Conservation (phyloP, 2,113 vertebrate genomes). For the Percina caprodes region DNA sequence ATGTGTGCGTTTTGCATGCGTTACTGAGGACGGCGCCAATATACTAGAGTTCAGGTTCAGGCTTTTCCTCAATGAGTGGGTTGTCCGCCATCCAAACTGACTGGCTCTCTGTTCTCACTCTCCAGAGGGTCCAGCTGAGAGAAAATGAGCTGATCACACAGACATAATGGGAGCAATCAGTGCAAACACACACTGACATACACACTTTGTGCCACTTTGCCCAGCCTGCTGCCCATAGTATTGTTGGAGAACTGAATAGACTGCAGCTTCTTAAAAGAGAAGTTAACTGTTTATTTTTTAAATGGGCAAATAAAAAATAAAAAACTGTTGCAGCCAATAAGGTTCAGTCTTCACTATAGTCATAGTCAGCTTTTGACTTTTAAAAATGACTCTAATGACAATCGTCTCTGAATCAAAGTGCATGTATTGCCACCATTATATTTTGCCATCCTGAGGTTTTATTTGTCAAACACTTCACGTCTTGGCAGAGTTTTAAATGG, state of each 20-base stretch:
- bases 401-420: not conserved
- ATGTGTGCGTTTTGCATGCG: not conserved
- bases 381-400: slow-evolving; percentile 10
- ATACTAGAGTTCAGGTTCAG: slow-evolving; percentile 42
- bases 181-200: slow-evolving; percentile 48
- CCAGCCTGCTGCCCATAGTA: slow-evolving; percentile 40
- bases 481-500: slow-evolving; percentile 21
- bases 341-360: not conserved
- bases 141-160: slow-evolving; percentile 70
- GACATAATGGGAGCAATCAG: slow-evolving; percentile 71
- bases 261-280: slow-evolving; percentile 47
- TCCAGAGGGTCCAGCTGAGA: slow-evolving; percentile 48
- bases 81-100: slow-evolving; percentile 69
- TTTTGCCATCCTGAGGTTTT: not conserved
- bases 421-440: not conserved
- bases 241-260: slow-evolving; percentile 53
- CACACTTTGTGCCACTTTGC: slow-evolving; percentile 50
- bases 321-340: slow-evolving; percentile 29
- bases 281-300: slow-evolving; percentile 41
- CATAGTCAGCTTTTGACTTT: not conserved
- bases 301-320: slow-evolving; percentile 47
- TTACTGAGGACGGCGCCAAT: slow-evolving; percentile 1
- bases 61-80: slow-evolving; percentile 62
- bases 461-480: slow-evolving; percentile 43
- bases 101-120: slow-evolving; percentile 68